Base-by-base conservation (phyloP, 1,140 invertebrate species). In the Vanessa tameamea region DNA sequence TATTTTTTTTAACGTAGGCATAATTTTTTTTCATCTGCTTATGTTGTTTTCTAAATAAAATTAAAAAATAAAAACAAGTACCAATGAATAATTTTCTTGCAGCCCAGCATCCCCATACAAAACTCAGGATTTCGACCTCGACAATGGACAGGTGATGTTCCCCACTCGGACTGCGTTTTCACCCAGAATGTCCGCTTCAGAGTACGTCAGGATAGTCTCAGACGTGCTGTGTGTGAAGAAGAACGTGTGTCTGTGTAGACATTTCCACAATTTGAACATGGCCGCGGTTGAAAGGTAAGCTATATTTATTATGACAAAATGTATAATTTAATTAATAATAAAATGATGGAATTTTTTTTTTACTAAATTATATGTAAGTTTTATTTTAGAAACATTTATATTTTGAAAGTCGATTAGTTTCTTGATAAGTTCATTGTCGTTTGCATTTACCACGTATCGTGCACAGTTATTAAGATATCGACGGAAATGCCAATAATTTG, bases 151-250 rank as follows among this genome's bases (percentile, higher is more conserved):
- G 51, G 75, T 79, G 20, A 47, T 90, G 50, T 94, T 94, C 82
- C 93, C 93, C n/a, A 76, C 88, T 59, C 87, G 94, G 2, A 80
- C 82, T 20, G 79, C 82, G 1, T 77, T 81, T 7, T 74, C 83
- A 0, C 82, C 88, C 20, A 84, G 88, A 4, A 82, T 93, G 9
- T 80, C 89, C 6, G 86, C 91, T 0, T 76, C 88, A 15, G 97
- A 99, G 88, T 99, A 98, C 94, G 97, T 99, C 5, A 95, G 95
- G 37, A 97, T 99, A 90, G 95, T 99, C 47, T 93, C 95, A 72
- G 97, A 99, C 92, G 95, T 97, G 66, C 92, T 99, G 26, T 96
- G 96, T 80, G 96, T 99, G 94, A 96, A 97, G 80, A 99, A 99
- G 88, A 99, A 99, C 93, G 93, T 99, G 0, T 98, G 98, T 84